These are phyloP conservation scores for Acrocyrtus sp. DNA, from an alignment of 2,888 invertebrate species.

Conservation along the genomic window DNA sequence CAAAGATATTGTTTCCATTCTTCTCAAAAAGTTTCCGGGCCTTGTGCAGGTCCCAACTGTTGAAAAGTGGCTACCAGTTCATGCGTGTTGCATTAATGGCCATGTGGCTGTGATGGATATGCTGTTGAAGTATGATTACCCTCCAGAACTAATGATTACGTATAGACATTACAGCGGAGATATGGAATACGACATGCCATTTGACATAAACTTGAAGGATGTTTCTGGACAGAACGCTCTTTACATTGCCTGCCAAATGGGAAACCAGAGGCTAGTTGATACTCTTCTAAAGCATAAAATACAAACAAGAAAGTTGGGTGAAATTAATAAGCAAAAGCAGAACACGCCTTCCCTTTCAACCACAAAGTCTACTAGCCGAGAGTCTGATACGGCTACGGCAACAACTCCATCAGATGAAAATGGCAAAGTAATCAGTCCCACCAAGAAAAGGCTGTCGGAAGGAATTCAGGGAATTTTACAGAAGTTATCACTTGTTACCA, in stretches of 20 bases:
- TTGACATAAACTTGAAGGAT: conserved; percentile 91
- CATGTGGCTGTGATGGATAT: conserved; percentile 81
- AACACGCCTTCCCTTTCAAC: conserved; percentile 24
- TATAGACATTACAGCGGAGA: conserved; percentile 66
- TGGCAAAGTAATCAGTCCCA: conserved; percentile 67
- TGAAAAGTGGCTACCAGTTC: conserved; percentile 91
- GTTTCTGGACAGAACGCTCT: conserved; percentile 90
- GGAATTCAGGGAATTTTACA: conserved; percentile 91
- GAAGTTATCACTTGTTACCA: conserved; percentile 69
- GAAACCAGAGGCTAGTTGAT: conserved; percentile 81
- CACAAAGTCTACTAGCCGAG: conserved; percentile 15
- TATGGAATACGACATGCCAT: conserved; percentile 84
- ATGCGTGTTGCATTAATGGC: conserved; percentile 91
- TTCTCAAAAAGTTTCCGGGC: conserved; percentile 84
- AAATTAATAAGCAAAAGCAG: conserved; percentile 8
- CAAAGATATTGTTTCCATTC: conserved; percentile 77
- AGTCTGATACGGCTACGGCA: conserved; percentile 42
- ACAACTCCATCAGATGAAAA: conserved; percentile 13
- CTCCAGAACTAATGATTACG: conserved; percentile 74
- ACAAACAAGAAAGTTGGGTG: conserved; percentile 56
- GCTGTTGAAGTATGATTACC: conserved; percentile 82
- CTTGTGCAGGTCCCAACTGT: conserved; percentile 87
- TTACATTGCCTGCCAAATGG: conserved; percentile 87
- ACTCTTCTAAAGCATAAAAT: conserved; percentile 73
- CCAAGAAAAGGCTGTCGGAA: conserved; percentile 80